Percentiles rank a stretch among this genome's conserved stretches.
These are phyloP conservation scores for Phymanthus crucifer DNA, from an alignment of 92 coral and sea anemone species.

Conservation along the genomic window DNA sequence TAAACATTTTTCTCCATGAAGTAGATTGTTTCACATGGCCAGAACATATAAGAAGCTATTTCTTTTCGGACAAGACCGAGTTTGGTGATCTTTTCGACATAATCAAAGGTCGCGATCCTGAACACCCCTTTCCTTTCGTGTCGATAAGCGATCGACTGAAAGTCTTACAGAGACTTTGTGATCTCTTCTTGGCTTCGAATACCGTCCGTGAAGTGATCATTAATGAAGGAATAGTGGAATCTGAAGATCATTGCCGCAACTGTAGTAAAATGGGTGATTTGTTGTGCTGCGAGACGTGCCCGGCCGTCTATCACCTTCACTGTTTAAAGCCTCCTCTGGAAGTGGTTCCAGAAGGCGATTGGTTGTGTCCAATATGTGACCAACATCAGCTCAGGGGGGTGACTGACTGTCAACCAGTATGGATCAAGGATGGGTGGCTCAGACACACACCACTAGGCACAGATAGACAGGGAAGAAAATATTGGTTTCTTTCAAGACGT, in stretches of 20 bases:
- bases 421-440: conserved; percentile 86
- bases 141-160: conserved; percentile 69
- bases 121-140: conserved; percentile 78
- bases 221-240: conserved; percentile 92
- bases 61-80: conserved; percentile 78
- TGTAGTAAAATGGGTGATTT: conserved; percentile 98
- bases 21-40: conserved; percentile 98
- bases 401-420: conserved; percentile 79
- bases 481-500: conserved; percentile 94
- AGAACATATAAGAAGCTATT: conserved; percentile 81
- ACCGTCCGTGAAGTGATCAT: conserved; percentile 90
- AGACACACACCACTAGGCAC: conserved; percentile 91
- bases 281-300: conserved; percentile 95
- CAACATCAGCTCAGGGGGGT: conserved; percentile 90
- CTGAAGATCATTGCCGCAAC: conserved; percentile 97
- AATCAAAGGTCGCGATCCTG: conserved; percentile 56
- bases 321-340: conserved; percentile 97
- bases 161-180: conserved; percentile 89
- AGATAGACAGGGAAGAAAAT: conserved; percentile 94
- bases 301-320: conserved; percentile 97
- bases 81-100: conserved; percentile 68
- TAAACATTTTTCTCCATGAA: conserved; percentile 80
- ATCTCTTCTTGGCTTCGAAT: conserved; percentile 89
- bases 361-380: conserved; percentile 98
- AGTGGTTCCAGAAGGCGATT: conserved; percentile 98